phyloP scores from a whole-genome alignment of 2,888 invertebrate genomes.

The Microchrysa polita region DNA sequence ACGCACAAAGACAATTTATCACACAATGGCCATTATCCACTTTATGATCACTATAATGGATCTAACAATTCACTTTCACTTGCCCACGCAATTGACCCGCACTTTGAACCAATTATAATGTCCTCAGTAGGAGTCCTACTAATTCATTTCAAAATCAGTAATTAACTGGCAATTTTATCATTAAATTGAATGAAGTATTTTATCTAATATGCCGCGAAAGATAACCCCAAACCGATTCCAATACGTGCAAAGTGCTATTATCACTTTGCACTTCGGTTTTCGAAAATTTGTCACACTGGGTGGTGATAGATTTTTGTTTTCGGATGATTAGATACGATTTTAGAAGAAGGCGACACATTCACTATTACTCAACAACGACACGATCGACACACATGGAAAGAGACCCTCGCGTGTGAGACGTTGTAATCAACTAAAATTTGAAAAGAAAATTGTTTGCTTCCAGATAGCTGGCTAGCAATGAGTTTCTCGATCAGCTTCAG shows the following conservation, averaged over 20 bases:
- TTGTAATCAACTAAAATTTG: constrained; percentile 31
- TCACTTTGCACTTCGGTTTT: neutral
- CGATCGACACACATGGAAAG: constrained; percentile 28
- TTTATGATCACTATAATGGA: neutral
- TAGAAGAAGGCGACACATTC: neutral
- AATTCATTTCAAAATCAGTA: neutral
- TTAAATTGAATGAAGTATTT: neutral
- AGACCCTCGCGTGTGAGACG: constrained; percentile 19
- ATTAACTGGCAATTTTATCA: neutral
- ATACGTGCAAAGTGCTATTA: neutral
- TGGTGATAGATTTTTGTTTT: too few relatives aligned
- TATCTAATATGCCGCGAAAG: too few relatives aligned
- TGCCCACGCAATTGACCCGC: neutral
- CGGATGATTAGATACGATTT: too few relatives aligned
- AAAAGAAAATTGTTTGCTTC: constrained; percentile 24
- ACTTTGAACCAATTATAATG: neutral
- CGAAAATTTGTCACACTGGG: too few relatives aligned
- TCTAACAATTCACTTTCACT: neutral
- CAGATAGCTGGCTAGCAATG: neutral
- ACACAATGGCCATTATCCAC: neutral
- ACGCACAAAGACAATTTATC: neutral
- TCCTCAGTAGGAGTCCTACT: neutral
- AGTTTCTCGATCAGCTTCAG: neutral
- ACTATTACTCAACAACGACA: neutral
- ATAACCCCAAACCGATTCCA: neutral